Evolutionary conservation across 1,140 invertebrate genomes (phyloP).

Genomic region (Drosophila bocki): DNA sequence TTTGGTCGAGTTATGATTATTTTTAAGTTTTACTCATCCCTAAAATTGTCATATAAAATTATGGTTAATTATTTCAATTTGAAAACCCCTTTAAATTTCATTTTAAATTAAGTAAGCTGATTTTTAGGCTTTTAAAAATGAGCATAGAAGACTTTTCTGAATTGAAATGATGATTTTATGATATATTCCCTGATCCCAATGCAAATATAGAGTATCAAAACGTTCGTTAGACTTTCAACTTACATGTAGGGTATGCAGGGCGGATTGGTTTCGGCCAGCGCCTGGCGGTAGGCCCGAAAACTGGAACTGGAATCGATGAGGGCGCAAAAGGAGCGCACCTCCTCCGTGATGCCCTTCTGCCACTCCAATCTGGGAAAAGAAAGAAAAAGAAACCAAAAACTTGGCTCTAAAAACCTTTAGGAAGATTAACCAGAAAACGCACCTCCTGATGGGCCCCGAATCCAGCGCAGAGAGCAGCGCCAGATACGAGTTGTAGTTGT

Average conservation of each 20-base stretch:
- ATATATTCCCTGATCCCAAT: too few species aligned
- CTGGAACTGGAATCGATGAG: constrained; percentile 98
- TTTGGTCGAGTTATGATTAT: too few species aligned
- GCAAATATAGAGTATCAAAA: too few species aligned
- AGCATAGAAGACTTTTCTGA: too few species aligned
- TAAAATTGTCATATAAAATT: too few species aligned
- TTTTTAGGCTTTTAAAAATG: too few species aligned
- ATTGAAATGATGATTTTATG: too few species aligned
- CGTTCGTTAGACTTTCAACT: constrained; percentile 80
- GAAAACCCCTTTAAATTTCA: too few species aligned
- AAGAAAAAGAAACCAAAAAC: neutral
- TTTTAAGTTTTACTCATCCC: too few species aligned
- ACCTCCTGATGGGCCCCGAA: constrained; percentile 95
- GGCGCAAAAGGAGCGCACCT: constrained; percentile 96
- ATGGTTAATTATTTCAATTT: too few species aligned
- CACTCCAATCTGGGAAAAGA: constrained; percentile 92
- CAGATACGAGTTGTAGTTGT: constrained; percentile 99
- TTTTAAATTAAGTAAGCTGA: too few species aligned
- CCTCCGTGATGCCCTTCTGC: constrained; percentile 96
- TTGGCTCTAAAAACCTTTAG: too few species aligned
- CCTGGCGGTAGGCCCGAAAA: constrained; percentile 97
- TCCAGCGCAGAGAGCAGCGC: constrained; percentile 98
- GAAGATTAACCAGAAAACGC: neutral
- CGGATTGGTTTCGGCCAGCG: constrained; percentile 96
- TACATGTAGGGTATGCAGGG: constrained; percentile 99